These are phyloP conservation scores for Oxyura jamaicensis DNA, from an alignment of 2,113 vertebrate genomes.

Conservation along the genomic window DNA sequence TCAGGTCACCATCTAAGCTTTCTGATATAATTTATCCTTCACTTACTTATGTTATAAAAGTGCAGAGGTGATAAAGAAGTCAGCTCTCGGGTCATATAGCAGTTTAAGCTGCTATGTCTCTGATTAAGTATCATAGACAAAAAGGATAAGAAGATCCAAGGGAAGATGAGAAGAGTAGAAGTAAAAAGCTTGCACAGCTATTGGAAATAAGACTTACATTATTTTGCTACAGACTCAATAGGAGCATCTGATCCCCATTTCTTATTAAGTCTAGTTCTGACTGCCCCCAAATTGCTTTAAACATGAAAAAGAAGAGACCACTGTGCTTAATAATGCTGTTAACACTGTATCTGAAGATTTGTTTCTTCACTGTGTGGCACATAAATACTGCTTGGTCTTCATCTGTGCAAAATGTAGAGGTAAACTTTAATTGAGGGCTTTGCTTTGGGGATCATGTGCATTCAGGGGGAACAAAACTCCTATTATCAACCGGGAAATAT, in stretches of 20 bases:
- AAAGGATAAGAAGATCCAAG: constrained; percentile 65
- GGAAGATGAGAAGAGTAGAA: constrained; percentile 64
- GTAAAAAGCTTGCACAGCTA: constrained; percentile 69
- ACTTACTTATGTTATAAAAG: constrained; percentile 61
- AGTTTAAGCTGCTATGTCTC: constrained; percentile 48
- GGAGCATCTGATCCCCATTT: constrained; percentile 54
- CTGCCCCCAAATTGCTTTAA: constrained; percentile 63
- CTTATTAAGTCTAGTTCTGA: constrained; percentile 53
- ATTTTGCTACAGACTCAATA: constrained; percentile 58
- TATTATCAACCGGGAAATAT: constrained; percentile 68
- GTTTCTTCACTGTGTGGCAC: constrained; percentile 19
- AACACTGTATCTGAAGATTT: constrained; percentile 42
- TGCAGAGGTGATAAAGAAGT: constrained; percentile 63
- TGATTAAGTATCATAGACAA: constrained; percentile 60
- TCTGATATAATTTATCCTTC: constrained; percentile 63
- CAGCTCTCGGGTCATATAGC: constrained; percentile 45
- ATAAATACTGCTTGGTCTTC: constrained; percentile 55
- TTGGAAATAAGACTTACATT: constrained; percentile 55
- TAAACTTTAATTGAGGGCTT: constrained; percentile 70
- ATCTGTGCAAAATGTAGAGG: constrained; percentile 39
- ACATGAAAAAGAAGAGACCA: constrained; percentile 66
- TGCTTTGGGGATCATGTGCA: constrained; percentile 62
- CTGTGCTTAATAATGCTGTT: constrained; percentile 55
- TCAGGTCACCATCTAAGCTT: constrained; percentile 39
- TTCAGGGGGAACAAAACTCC: constrained; percentile 58